Base-by-base conservation (phyloP, 2,113 vertebrate species). In the Sitta europaea region DNA sequence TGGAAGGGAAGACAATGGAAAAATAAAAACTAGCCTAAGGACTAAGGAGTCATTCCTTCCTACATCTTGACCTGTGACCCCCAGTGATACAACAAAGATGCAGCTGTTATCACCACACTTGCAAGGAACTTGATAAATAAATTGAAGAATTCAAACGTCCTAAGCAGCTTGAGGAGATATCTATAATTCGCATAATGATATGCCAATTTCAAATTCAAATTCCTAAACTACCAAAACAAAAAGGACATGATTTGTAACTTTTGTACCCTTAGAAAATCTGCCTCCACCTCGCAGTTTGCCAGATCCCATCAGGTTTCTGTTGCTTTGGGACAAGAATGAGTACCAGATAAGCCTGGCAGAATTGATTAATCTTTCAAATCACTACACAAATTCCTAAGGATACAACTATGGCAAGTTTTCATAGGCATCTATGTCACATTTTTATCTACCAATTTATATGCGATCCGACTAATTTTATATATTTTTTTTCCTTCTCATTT, bases 291-390 rank as follows among this genome's bases (percentile, higher is more conserved):
- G 72, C 54, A 83, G 65, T 59, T 25, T 74, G 19, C 19, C 73
- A 87, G 51, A 92, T 48, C 51, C 38, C 12, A 65, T 5, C 11
- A 42, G 59, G 21, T n/a, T 92, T 84, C 76, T 77, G 47, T 5
- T 51, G 68, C 47, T 77, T 66, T 71, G 43, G 55, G 84, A 74
- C 35, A 62, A 9, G 38, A 57, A 81, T 4, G 73, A 71, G 47
- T 77, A 48, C 1, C 23, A 74, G 29, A n/a, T 12, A 71, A 77
- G 19, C 14, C 28, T 0, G 0, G 20, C 2, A 45, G 35, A 2
- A 68, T 9, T n/a, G 13, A 23, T 16, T 42, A 25, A 57, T 74
- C 88, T 84, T 72, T 67, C 33, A 48, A 7, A 27, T 62, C 35
- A 10, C 47, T 54, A 24, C 2, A 42, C 13, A 86, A 74, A 91